These are phyloP conservation scores for Gryon sp. DNA, from an alignment of 1,140 invertebrate genomes.

Conservation along the genomic window DNA sequence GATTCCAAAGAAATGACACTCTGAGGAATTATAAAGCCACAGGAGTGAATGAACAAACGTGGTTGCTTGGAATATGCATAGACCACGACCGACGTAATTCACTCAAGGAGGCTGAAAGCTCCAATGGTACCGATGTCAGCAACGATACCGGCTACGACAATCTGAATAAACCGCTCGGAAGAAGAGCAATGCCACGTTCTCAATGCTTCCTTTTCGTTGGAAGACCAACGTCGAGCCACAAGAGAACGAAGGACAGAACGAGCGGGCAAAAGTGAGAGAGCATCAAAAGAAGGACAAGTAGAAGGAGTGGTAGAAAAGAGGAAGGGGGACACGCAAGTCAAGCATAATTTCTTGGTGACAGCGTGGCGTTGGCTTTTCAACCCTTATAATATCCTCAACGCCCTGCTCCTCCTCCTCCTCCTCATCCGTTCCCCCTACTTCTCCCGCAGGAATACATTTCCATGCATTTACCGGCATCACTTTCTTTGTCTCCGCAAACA, in stretches of 20 bases:
- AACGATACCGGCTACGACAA: conserved; percentile 56
- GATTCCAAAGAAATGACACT: conserved; percentile 63
- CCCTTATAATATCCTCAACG: conserved; percentile 77
- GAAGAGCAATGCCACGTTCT: conserved; percentile 52
- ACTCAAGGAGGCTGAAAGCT: conserved; percentile 51
- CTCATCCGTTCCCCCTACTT: too few relatives aligned
- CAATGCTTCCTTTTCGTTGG: conserved; percentile 36
- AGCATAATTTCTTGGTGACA: conserved; percentile 78
- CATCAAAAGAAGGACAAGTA: neutral
- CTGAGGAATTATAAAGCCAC: conserved; percentile 62
- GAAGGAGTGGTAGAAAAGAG: neutral
- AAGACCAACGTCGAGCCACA: conserved; percentile 5
- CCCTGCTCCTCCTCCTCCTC: conserved; percentile 60
- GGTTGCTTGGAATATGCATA: conserved; percentile 68
- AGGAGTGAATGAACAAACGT: conserved; percentile 56
- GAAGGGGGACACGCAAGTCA: conserved; percentile 58
- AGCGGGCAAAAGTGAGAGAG: neutral
- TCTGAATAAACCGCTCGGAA: conserved; percentile 68
- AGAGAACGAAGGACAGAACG: conserved; percentile 15
- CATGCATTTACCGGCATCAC: conserved; percentile 74
- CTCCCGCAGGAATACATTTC: conserved; percentile 76
- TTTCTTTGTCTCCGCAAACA: conserved; percentile 60
- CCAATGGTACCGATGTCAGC: conserved; percentile 57
- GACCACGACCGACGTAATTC: conserved; percentile 64
- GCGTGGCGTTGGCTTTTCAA: conserved; percentile 74